phyloP scores from a whole-genome alignment of 1,140 invertebrate species.

The Ephestia elutella region DNA sequence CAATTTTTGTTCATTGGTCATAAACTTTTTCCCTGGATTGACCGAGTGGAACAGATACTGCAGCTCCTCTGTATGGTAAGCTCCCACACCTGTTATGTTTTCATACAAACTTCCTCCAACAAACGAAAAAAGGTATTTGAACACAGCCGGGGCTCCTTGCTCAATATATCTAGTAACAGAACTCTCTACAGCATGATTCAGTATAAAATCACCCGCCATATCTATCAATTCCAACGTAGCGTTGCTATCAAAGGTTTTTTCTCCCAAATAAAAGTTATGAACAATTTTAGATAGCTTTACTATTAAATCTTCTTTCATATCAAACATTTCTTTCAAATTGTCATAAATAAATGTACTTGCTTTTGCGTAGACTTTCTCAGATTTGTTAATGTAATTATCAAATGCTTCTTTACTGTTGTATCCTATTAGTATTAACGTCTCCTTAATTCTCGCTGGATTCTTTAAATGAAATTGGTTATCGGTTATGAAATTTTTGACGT shows the following conservation, averaged over 20 bases:
- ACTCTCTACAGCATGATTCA: conserved; percentile 21
- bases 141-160: conserved; percentile 15
- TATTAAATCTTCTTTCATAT: conserved; percentile 13
- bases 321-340: conserved; percentile 20
- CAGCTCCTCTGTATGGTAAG: conserved; percentile 29
- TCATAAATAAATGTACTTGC: conserved; percentile 14
- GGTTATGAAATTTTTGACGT: conserved; percentile 17
- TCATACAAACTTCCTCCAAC: conserved; percentile 21
- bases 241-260: conserved; percentile 13
- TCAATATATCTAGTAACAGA: conserved; percentile 20
- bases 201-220: conserved; percentile 22
- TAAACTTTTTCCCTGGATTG: not conserved
- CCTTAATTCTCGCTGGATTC: conserved; percentile 13
- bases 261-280: conserved; percentile 25
- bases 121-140: conserved; percentile 32
- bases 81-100: conserved; percentile 26
- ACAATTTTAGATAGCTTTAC: conserved; percentile 11
- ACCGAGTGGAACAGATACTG: conserved; percentile 22
- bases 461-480: conserved; percentile 18
- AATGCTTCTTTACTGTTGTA: conserved; percentile 30
- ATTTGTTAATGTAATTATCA: conserved; percentile 7
- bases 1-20: conserved; percentile 18
- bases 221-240: conserved; percentile 21
- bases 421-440: conserved; percentile 22
- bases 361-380: conserved; percentile 11